Percentiles rank a stretch among this genome's conserved stretches.
These are phyloP conservation scores for Scolanthus callimorphus DNA, from an alignment of 92 coral and sea anemone genomes.

Conservation along the genomic window DNA sequence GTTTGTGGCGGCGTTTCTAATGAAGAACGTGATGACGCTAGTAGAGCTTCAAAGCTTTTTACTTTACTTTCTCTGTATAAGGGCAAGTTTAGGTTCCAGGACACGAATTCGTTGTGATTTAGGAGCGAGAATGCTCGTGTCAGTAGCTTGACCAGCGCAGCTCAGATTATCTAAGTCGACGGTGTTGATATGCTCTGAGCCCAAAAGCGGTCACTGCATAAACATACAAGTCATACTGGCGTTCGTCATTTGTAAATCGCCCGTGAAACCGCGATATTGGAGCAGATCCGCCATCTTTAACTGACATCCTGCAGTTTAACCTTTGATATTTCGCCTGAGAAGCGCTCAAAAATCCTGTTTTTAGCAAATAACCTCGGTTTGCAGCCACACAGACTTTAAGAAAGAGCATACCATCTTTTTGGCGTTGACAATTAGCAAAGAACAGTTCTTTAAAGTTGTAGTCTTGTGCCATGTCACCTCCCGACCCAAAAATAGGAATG, in stretches of 20 bases:
- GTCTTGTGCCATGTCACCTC: no score
- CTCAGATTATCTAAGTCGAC: neutral
- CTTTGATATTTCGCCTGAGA: no score
- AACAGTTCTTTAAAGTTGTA: no score
- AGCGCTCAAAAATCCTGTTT: no score
- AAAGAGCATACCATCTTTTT: no score
- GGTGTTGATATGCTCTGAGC: constrained; percentile 7
- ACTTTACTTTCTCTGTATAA: constrained; percentile 5
- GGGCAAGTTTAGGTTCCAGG: constrained; percentile 5
- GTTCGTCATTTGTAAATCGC: no score
- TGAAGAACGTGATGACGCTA: constrained; percentile 3
- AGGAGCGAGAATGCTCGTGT: neutral
- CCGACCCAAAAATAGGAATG: no score
- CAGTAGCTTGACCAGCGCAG: neutral
- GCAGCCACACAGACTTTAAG: no score
- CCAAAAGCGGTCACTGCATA: neutral
- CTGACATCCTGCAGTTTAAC: no score
- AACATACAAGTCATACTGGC: neutral
- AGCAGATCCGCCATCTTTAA: neutral
- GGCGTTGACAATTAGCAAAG: no score
- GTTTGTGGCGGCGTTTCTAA: constrained; percentile 27
- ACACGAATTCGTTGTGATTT: constrained; percentile 5
- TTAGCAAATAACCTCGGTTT: no score
- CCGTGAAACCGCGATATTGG: neutral
- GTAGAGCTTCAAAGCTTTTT: neutral